These are phyloP conservation scores for Muntiacus reevesi DNA, from an alignment of 2,113 vertebrate species.

Conservation along the genomic window DNA sequence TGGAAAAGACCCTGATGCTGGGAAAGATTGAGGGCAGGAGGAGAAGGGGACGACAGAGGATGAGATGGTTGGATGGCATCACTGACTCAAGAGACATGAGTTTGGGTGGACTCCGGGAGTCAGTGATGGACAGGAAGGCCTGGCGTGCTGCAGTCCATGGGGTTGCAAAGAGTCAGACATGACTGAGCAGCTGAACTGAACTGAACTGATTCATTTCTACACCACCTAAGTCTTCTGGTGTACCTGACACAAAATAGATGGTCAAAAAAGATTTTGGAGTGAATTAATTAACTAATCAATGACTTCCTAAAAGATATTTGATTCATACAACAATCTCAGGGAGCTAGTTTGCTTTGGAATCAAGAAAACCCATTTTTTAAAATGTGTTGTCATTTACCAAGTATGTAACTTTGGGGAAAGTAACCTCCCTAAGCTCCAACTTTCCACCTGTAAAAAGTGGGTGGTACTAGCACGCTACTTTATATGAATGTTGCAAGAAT, in stretches of 20 bases:
- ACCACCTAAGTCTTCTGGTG: neutral
- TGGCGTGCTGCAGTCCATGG: neutral
- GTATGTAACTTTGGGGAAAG: neutral
- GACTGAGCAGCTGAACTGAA: neutral
- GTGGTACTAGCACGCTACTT: neutral
- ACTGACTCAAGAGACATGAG: fast-evolving
- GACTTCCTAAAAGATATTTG: neutral
- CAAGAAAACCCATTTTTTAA: neutral
- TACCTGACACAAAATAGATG: neutral
- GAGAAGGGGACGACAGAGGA: neutral
- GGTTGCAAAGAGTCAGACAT: fast-evolving
- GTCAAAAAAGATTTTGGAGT: neutral
- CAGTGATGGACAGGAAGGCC: neutral
- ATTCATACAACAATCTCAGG: neutral
- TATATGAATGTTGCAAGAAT: neutral
- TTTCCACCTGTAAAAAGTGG: neutral
- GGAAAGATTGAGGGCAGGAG: neutral
- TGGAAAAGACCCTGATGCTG: neutral
- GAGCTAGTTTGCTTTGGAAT: neutral
- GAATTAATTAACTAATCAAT: neutral
- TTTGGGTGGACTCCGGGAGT: neutral
- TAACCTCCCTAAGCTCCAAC: neutral
- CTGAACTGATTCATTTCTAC: neutral
- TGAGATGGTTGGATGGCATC: neutral
- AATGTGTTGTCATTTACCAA: neutral